A percentile compares a stretch with the other conserved stretches of the same genome.
These are phyloP conservation scores for Paramisgurnus dabryanus DNA, from an alignment of 2,113 vertebrate genomes.

Conservation along the genomic window DNA sequence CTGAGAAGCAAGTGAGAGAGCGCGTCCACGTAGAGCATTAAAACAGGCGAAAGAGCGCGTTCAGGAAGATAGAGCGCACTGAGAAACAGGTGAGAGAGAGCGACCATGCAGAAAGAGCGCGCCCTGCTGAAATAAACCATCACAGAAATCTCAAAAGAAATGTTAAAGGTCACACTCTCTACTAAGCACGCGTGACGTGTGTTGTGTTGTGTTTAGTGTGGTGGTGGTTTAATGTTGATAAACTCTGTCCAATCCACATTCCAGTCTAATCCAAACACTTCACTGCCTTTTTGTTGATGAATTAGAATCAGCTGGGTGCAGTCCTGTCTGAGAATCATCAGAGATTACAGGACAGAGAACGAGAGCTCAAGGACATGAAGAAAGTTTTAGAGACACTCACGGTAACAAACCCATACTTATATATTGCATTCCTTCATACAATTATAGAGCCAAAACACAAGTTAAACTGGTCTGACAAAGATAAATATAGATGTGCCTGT, in stretches of 20 bases:
- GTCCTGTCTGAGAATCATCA: conserved; percentile 68
- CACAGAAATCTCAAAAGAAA: too few relatives aligned
- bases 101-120: too few relatives aligned
- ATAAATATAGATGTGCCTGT: too few relatives aligned
- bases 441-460: conserved; percentile 19
- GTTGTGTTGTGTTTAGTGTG: neutral
- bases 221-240: neutral
- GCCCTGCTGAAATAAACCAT: too few relatives aligned
- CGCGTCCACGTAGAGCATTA: too few relatives aligned
- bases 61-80: too few relatives aligned
- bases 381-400: conserved; percentile 71
- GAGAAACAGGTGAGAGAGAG: too few relatives aligned
- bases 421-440: neutral
- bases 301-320: conserved; percentile 66
- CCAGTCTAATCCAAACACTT: conserved; percentile 51
- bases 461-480: conserved; percentile 25
- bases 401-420: conserved; percentile 55
- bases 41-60: too few relatives aligned
- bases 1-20: too few relatives aligned
- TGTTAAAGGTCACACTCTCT: neutral
- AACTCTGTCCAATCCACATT: conserved; percentile 58
- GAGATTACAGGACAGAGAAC: conserved; percentile 70
- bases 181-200: neutral
- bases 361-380: conserved; percentile 75
- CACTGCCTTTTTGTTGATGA: conserved; percentile 23